Evolutionary conservation across 2,888 invertebrate genomes (phyloP).

Genomic region (Ennomos fuscantarius): DNA sequence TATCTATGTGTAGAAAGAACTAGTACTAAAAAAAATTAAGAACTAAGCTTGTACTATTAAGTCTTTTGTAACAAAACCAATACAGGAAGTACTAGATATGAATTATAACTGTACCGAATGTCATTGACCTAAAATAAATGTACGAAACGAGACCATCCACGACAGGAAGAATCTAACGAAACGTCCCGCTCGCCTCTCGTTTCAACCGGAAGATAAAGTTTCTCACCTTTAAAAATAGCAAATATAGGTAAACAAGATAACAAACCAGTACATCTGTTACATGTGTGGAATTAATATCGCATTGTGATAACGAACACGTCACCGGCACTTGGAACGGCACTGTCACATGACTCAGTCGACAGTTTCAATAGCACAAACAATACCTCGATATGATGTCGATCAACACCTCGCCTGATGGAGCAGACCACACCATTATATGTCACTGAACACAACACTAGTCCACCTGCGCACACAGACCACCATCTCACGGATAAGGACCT

Average conservation of each 20-base stretch:
- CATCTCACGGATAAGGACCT: conserved; percentile 82
- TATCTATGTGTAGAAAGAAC: no score
- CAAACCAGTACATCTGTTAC: conserved; percentile 36
- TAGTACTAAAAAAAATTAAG: no score
- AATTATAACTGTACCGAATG: conserved; percentile 21
- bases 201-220: conserved; percentile 14
- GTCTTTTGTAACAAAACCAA: neutral
- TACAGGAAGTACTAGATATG: conserved; percentile 11
- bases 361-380: conserved; percentile 34
- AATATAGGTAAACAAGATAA: conserved; percentile 30
- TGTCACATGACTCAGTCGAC: conserved; percentile 47
- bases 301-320: conserved; percentile 25
- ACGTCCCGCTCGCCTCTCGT: neutral
- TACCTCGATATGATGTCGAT: conserved; percentile 81
- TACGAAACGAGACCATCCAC: conserved; percentile 16
- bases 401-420: conserved; percentile 79
- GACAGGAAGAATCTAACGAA: conserved; percentile 11
- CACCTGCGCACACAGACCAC: conserved; percentile 67
- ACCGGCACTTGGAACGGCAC: conserved; percentile 30
- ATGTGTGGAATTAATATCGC: conserved; percentile 43
- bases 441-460: conserved; percentile 74
- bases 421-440: conserved; percentile 81
- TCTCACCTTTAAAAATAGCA: conserved; percentile 19
- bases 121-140: conserved; percentile 38
- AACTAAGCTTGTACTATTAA: no score